Evolutionary conservation across 2,113 vertebrate species (phyloP).

Genomic region (Craseonycteris thonglongyai): DNA sequence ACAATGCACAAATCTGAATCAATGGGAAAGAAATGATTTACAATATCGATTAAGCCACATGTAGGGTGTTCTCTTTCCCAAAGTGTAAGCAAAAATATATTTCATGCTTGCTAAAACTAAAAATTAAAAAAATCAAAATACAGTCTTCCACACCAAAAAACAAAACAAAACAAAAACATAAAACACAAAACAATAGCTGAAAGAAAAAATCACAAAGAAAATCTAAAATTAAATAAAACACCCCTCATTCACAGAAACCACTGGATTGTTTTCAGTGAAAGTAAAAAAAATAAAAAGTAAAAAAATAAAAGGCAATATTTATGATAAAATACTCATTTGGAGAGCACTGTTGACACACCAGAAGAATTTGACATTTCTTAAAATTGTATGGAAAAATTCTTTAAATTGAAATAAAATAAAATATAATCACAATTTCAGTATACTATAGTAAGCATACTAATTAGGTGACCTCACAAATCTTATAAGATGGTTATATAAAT

Average conservation of each 20-base stretch:
- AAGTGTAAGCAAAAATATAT: conserved; percentile 75
- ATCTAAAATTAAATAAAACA: conserved; percentile 75
- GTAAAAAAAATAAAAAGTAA: conserved; percentile 35
- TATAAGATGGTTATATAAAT: background rate
- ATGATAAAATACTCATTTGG: conserved; percentile 49
- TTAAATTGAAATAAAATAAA: conserved; percentile 20
- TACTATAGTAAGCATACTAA: conserved; percentile 31
- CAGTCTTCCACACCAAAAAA: conserved; percentile 46
- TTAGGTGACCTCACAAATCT: conserved; percentile 9
- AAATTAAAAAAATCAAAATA: conserved; percentile 42
- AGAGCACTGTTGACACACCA: conserved; percentile 54
- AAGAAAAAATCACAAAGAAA: conserved; percentile 50
- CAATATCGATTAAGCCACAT: conserved; percentile 71
- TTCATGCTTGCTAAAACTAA: conserved; percentile 78
- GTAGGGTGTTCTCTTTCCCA: conserved; percentile 59
- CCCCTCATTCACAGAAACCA: conserved; percentile 57
- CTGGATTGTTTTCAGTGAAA: conserved; percentile 28
- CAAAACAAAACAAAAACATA: conserved; percentile 49
- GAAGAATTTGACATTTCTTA: conserved; percentile 15
- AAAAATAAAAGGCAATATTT: conserved; percentile 43
- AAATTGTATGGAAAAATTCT: conserved; percentile 18
- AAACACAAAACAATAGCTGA: conserved; percentile 55
- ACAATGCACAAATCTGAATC: conserved; percentile 73
- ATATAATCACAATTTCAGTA: conserved; percentile 30
- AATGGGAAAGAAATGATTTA: conserved; percentile 76